A percentile compares a stretch with the other conserved stretches of the same genome.
These are phyloP conservation scores for Nasonovia ribisnigri DNA, from an alignment of 2,888 invertebrate genomes.

Conservation along the genomic window DNA sequence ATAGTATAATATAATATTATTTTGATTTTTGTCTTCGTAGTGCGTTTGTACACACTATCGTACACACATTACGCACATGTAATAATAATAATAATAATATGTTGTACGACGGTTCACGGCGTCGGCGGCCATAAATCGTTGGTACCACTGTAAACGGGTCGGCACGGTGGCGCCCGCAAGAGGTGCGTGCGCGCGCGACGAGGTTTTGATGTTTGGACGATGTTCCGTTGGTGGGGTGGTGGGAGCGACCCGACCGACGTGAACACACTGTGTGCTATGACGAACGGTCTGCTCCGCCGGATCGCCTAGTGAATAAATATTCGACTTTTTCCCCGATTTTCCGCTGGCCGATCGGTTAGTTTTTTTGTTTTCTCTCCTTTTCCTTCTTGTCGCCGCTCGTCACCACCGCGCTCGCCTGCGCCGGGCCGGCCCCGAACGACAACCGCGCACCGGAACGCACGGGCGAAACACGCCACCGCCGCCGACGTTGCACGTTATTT, in stretches of 20 bases:
- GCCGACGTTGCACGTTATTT: conserved; percentile 52
- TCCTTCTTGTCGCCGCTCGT: conserved; percentile 23
- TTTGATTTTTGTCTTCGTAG: not conserved
- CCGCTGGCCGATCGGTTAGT: conserved; percentile 60
- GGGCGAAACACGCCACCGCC: conserved; percentile 35
- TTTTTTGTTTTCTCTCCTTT: conserved; percentile 45
- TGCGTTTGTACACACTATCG: not conserved
- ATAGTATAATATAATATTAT: not conserved
- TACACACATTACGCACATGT: not conserved
- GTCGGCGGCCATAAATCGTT: conserved; percentile 43
- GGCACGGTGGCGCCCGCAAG: not conserved
- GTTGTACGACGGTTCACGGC: not conserved
- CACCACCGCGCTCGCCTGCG: conserved; percentile 55
- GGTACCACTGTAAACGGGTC: conserved; percentile 56
- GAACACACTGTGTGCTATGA: conserved; percentile 64
- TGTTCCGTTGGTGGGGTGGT: conserved; percentile 64
- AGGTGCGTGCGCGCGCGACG: conserved; percentile 61
- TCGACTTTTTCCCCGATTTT: conserved; percentile 65
- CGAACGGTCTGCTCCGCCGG: conserved; percentile 62
- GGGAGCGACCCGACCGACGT: conserved; percentile 64
- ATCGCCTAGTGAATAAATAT: conserved; percentile 62
- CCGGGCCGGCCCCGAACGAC: conserved; percentile 50
- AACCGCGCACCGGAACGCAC: conserved; percentile 42
- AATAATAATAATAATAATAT: not conserved
- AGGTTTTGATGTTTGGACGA: conserved; percentile 57